Evolutionary conservation across 2,888 invertebrate species (phyloP).

Genomic region (Conistra vaccinii): DNA sequence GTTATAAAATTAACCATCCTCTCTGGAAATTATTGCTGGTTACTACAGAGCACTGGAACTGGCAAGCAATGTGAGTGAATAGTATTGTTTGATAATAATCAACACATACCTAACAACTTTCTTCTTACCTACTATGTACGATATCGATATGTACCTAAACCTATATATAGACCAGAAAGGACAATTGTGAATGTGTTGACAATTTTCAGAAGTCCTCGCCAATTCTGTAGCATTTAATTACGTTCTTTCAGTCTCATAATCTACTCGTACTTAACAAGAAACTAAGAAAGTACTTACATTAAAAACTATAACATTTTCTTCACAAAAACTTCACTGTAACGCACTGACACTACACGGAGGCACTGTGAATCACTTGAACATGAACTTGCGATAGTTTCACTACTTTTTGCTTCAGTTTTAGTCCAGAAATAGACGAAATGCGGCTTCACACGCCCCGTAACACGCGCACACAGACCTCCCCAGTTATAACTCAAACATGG

Average conservation of each 20-base stretch:
- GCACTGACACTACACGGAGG: conserved; percentile 29
- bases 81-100: background rate
- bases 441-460: conserved; percentile 75
- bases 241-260: background rate
- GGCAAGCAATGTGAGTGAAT: background rate
- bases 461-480: conserved; percentile 35
- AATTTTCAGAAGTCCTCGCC: background rate
- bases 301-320: conserved; percentile 12
- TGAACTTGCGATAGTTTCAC: conserved; percentile 49
- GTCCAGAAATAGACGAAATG: conserved; percentile 59
- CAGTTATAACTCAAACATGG: conserved; percentile 48
- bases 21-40: background rate
- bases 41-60: background rate
- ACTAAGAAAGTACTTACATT: conserved; percentile 38
- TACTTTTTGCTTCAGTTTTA: conserved; percentile 49
- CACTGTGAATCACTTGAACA: conserved; percentile 57
- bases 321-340: conserved; percentile 23
- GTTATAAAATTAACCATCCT: background rate
- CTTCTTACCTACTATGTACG: no score
- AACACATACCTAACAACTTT: no score
- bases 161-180: background rate
- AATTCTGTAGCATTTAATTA: background rate
- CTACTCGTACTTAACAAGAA: background rate
- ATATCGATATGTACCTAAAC: background rate
- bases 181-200: background rate